phyloP scores from a whole-genome alignment of 2,888 invertebrate species.

The Eupsilia transversa region DNA sequence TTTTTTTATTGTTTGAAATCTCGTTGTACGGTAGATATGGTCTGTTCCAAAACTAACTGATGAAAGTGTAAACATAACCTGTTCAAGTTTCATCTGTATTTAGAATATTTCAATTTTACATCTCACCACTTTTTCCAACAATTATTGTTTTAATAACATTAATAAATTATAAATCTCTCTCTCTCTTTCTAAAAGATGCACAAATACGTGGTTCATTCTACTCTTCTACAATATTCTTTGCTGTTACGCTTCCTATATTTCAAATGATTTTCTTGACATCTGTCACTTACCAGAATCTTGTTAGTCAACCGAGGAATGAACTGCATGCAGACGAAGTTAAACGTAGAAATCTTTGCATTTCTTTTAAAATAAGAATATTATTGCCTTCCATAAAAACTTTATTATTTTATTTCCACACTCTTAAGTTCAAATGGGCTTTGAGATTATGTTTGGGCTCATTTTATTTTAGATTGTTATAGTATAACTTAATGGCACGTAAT shows the following conservation, averaged over 20 bases:
- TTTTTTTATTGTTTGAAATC: neutral
- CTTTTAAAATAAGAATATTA: conserved; percentile 5
- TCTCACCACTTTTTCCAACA: neutral
- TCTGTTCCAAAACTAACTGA: neutral
- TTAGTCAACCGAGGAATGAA: conserved; percentile 12
- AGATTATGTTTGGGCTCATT: conserved; percentile 25
- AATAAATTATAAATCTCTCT: neutral
- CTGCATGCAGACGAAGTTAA: conserved; percentile 20
- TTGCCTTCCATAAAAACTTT: conserved; percentile 5
- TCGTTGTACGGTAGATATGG: neutral
- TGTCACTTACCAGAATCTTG: conserved; percentile 32
- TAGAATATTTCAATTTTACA: neutral
- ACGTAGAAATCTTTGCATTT: conserved; percentile 14
- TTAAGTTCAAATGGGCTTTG: conserved; percentile 26
- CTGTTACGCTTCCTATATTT: neutral
- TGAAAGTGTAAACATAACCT: neutral
- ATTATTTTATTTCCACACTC: conserved; percentile 42
- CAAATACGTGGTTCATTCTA: neutral
- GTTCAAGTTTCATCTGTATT: neutral
- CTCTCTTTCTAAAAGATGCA: neutral
- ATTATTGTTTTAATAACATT: neutral
- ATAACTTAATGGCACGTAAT: conserved; percentile 28
- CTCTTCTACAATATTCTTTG: neutral
- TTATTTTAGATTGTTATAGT: conserved; percentile 25
- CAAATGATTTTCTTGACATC: conserved; percentile 17